Base-by-base conservation (phyloP, 2,113 vertebrate genomes). In the Myxocyprinus asiaticus region DNA sequence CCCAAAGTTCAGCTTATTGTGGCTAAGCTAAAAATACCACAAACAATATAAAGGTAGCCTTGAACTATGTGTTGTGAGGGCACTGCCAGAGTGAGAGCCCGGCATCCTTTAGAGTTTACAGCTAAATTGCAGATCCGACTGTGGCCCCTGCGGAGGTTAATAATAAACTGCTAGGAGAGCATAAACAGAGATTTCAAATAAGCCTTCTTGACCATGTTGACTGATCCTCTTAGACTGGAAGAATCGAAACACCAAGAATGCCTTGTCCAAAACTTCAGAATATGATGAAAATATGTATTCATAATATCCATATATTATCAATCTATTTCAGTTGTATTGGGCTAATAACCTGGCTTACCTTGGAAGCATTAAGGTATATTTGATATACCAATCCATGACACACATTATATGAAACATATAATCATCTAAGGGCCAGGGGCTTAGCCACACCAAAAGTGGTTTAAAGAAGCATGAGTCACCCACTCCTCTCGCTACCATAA, bases 391-490 rank as follows among this genome's bases (percentile, higher is more conserved):
- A 84, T 83, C 22, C 83, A 82, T 71, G 80, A 48, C 85, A 62
- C 71, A 82, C 12, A 63, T 87, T 86, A 78, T 66, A 86, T 86
- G 78, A 47, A 88, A 88, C 85, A 85, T 85, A 87, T 88, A 86
- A 90, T 89, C 79, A 79, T 67, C 65, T 67, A 9, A 50, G 66
- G 83, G 86, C 89, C 83, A 85, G 77, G 66, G 62, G 66, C 84
- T 74, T 67, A 87, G 84, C 83, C 84, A 84, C 84, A 86, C 84
- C 86, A 80, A 85, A 33, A 85, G 81, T 22, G 84, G 84, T 89
- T 85, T 85, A 73, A 45, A 77, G 78, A 87, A 85, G 84, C 67
- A 82, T 78, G 47, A 81, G 45, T 76, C 15, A 9, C 59, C 45
- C 22, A n/a, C 6, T 42, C 15, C 56, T n/a, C 12, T 10, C 4